Evolutionary conservation across 2,797 vertebrate genomes (phyloP).

Genomic region (Streptopelia turtur): DNA sequence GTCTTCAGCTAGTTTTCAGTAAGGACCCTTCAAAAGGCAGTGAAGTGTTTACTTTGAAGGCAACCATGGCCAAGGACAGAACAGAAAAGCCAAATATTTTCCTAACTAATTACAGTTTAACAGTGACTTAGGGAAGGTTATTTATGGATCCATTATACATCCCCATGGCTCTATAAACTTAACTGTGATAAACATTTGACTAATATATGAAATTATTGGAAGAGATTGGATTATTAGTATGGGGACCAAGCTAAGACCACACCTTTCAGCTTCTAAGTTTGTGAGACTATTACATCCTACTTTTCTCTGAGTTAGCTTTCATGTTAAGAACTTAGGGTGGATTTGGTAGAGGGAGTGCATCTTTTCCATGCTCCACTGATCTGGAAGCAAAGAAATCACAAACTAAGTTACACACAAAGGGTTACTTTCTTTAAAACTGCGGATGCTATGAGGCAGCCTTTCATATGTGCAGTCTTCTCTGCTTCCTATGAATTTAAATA

Average conservation of each 20-base stretch:
- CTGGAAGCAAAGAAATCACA: neutral
- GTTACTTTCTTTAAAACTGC: neutral
- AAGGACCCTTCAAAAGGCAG: neutral
- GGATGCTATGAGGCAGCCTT: neutral
- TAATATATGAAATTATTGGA: neutral
- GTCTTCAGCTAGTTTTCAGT: neutral
- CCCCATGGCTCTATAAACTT: neutral
- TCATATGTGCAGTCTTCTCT: neutral
- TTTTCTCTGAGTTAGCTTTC: neutral
- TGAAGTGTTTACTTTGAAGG: neutral
- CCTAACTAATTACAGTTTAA: neutral
- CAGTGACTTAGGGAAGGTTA: neutral
- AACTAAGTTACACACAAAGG: neutral
- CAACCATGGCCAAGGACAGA: neutral
- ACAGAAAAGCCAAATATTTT: neutral
- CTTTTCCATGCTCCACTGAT: neutral
- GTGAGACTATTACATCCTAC: neutral
- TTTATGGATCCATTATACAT: neutral
- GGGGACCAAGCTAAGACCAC: neutral
- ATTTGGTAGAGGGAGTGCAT: neutral
- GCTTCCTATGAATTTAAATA: slow-evolving; percentile 1
- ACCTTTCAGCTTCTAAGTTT: neutral
- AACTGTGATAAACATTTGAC: neutral
- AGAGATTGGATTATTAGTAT: neutral
- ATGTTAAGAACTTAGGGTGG: neutral